Conservation (phyloP, 2,888 invertebrate genomes). For the Eustalomyia histrio region DNA sequence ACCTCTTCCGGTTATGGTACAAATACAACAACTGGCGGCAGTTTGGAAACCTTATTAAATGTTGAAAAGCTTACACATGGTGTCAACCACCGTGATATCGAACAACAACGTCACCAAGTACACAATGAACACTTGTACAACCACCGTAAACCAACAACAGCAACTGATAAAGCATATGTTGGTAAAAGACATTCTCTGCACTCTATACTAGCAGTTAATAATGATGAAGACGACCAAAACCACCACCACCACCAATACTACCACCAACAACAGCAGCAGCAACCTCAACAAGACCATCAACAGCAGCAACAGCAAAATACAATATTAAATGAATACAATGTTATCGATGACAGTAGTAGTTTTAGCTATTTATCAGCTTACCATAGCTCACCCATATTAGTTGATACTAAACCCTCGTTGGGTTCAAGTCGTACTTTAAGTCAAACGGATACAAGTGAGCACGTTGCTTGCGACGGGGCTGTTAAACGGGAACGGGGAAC, state of each 20-base stretch:
- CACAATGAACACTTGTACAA: constrained; percentile 29
- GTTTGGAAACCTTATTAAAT: constrained; percentile 72
- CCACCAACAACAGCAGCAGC: constrained; percentile 34
- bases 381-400: constrained; percentile 69
- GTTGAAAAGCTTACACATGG: constrained; percentile 64
- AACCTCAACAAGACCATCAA: constrained; percentile 42
- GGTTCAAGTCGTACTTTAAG: constrained; percentile 69
- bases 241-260: constrained; percentile 50
- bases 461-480: not conserved
- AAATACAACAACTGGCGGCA: constrained; percentile 69
- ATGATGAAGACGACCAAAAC: constrained; percentile 46
- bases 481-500: constrained; percentile 30
- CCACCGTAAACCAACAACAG: constrained; percentile 40
- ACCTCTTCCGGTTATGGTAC: constrained; percentile 75
- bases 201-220: constrained; percentile 30
- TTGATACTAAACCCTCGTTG: constrained; percentile 74
- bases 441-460: constrained; percentile 57
- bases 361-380: constrained; percentile 55
- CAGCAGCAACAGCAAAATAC: constrained; percentile 39
- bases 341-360: constrained; percentile 57
- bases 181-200: constrained; percentile 59
- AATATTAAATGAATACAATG: constrained; percentile 51
- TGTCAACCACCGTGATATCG: constrained; percentile 45
- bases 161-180: constrained; percentile 56
- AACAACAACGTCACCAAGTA: constrained; percentile 60